A percentile compares a stretch with the other conserved stretches of the same genome.
Evolutionary conservation across 2,797 vertebrate species (phyloP).

Genomic region (Loris lydekkerianus): DNA sequence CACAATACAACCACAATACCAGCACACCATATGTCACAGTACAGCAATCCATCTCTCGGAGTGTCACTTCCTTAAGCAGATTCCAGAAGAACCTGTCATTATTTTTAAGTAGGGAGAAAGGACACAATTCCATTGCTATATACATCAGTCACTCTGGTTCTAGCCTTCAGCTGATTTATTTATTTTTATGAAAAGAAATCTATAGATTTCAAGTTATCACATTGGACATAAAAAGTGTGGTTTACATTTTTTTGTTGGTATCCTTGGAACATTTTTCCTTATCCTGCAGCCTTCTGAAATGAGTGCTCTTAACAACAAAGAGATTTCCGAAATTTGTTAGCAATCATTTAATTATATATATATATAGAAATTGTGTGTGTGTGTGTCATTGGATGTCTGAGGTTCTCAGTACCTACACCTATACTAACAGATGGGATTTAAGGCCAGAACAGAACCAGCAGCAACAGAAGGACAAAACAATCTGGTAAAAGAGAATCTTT

Average conservation of each 20-base stretch:
- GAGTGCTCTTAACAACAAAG: background rate
- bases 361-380: background rate
- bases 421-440: background rate
- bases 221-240: background rate
- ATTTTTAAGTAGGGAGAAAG: conserved; percentile 76
- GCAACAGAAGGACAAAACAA: background rate
- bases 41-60: conserved; percentile 50
- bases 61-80: conserved; percentile 81
- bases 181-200: conserved; percentile 60
- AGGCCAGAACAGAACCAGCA: background rate
- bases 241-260: background rate
- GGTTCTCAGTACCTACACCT: background rate
- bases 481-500: background rate
- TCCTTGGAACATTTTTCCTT: background rate
- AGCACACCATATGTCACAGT: conserved; percentile 71
- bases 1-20: conserved; percentile 71
- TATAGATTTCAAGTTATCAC: conserved; percentile 39
- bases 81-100: conserved; percentile 80
- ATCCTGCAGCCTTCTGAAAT: background rate
- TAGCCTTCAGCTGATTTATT: conserved; percentile 39
- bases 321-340: conserved; percentile 13
- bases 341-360: background rate
- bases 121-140: conserved; percentile 10
- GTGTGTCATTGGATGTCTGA: background rate
- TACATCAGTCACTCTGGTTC: conserved; percentile 20